phyloP scores from a whole-genome alignment of 2,888 invertebrate species.

The Cheilosia impressa region DNA sequence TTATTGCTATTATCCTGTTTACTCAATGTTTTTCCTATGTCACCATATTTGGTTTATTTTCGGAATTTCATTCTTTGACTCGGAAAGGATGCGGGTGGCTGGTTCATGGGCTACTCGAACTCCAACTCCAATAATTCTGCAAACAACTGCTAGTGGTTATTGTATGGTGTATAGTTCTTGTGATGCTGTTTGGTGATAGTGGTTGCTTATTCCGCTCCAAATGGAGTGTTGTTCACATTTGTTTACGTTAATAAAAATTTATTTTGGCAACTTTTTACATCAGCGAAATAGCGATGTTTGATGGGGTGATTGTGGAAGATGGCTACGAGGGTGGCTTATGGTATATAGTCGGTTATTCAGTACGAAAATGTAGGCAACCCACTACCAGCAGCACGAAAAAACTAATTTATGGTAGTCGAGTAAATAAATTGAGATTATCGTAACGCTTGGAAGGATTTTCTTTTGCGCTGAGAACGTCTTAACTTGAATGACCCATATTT shows the following conservation, averaged over 20 bases:
- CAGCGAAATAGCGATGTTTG: slow-evolving; percentile 70
- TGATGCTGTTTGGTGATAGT: slow-evolving; percentile 58
- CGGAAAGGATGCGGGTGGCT: slow-evolving; percentile 39
- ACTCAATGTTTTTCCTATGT: slow-evolving; percentile 79
- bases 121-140: background rate
- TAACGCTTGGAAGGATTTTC: slow-evolving; percentile 44
- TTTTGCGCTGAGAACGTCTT: slow-evolving; percentile 42
- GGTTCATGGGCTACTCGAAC: slow-evolving; percentile 24
- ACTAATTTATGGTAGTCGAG: slow-evolving; percentile 61
- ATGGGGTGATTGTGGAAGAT: slow-evolving; percentile 36
- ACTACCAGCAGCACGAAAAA: background rate
- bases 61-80: slow-evolving; percentile 65
- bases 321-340: background rate
- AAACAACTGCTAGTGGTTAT: background rate
- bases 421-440: slow-evolving; percentile 69
- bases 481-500: slow-evolving; percentile 55
- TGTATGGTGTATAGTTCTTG: slow-evolving; percentile 22
- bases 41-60: slow-evolving; percentile 73
- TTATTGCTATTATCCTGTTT: slow-evolving; percentile 83
- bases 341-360: slow-evolving; percentile 1
- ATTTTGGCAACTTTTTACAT: slow-evolving; percentile 75
- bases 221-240: slow-evolving; percentile 75
- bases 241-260: slow-evolving; percentile 75
- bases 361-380: background rate
- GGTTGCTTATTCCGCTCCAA: slow-evolving; percentile 60